Percentiles rank a stretch among this genome's conserved stretches.
Conservation (phyloP, 2,888 invertebrate genomes). For the Rotaria sp. region DNA sequence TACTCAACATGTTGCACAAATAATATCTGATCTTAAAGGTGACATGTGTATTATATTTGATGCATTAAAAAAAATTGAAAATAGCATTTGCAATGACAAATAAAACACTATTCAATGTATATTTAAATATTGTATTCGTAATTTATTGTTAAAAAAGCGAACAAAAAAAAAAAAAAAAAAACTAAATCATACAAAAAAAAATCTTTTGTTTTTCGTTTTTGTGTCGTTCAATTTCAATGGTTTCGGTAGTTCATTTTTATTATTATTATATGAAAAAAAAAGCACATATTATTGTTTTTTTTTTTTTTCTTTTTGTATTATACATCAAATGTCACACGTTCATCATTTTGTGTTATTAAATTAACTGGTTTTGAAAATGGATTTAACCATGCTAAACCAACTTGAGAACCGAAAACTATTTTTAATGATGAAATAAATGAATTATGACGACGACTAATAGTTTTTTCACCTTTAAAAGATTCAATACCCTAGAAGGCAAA, state of each 20-base stretch:
- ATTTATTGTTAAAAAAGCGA: background rate
- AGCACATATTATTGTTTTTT: background rate
- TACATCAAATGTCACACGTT: slow-evolving; percentile 9
- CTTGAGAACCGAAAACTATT: background rate
- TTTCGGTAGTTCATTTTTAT: background rate
- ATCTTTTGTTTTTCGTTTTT: background rate
- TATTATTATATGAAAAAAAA: background rate
- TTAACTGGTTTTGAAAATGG: background rate
- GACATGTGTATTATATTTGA: slow-evolving; percentile 51
- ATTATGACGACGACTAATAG: background rate
- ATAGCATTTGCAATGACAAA: background rate
- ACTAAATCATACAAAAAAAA: background rate
- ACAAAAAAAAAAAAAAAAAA: background rate
- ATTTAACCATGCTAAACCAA: background rate
- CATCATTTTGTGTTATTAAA: background rate
- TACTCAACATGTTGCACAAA: slow-evolving; percentile 73
- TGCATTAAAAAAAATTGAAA: slow-evolving; percentile 45
- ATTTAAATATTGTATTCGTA: background rate
- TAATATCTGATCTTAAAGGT: slow-evolving; percentile 62
- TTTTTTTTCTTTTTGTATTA: background rate
- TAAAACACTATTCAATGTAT: background rate
- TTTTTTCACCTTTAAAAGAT: background rate
- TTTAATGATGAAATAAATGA: slow-evolving; percentile 13
- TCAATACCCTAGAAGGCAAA: background rate
- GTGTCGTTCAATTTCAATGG: background rate